phyloP scores from a whole-genome alignment of 2,113 vertebrate species.

The Myrmophylax atrothorax region DNA sequence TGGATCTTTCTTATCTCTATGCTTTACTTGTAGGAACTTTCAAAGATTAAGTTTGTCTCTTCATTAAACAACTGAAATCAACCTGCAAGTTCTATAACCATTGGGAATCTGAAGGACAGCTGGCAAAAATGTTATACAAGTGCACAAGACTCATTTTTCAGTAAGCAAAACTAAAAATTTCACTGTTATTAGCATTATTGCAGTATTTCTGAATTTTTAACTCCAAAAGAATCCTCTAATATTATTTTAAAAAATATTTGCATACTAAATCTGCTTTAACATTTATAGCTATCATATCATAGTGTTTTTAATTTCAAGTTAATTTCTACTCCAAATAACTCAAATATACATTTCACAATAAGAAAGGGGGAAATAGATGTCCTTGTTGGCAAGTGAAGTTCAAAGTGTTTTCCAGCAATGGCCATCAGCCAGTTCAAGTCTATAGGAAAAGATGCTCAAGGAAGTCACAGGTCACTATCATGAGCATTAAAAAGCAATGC shows the following conservation, averaged over 20 bases:
- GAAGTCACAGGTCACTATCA: background rate
- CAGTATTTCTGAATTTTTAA: background rate
- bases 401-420: background rate
- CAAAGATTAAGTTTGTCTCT: background rate
- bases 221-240: background rate
- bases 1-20: background rate
- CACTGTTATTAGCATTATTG: background rate
- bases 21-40: background rate
- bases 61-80: background rate
- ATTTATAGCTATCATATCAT: background rate
- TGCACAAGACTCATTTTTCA: background rate
- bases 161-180: background rate
- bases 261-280: background rate
- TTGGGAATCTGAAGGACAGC: background rate
- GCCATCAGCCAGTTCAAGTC: background rate
- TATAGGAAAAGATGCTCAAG: constrained; percentile 14
- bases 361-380: background rate
- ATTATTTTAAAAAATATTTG: background rate
- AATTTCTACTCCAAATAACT: constrained; percentile 20
- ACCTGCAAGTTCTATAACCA: background rate
- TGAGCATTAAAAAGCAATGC: background rate
- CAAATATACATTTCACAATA: background rate
- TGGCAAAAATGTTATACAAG: background rate
- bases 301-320: background rate
- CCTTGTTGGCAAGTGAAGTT: background rate